A percentile compares a stretch with the other conserved stretches of the same genome.
phyloP scores from a whole-genome alignment of 2,888 invertebrate genomes.

The Metallyticus violacea region DNA sequence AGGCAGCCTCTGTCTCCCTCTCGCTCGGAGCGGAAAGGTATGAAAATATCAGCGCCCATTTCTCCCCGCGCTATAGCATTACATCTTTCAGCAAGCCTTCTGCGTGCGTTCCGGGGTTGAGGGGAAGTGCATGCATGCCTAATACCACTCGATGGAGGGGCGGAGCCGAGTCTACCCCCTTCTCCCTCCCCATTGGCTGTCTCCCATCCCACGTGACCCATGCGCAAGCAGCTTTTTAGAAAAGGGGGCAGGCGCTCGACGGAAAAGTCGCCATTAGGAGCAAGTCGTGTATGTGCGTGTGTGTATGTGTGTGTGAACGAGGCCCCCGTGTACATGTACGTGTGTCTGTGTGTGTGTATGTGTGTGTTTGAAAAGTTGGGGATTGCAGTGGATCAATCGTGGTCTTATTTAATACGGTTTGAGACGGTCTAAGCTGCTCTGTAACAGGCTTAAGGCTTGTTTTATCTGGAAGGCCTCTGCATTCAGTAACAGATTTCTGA shows the following conservation, averaged over 20 bases:
- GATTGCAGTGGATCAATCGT: constrained; percentile 42
- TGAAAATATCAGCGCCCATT: constrained; percentile 13
- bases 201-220: constrained; percentile 24
- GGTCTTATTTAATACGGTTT: constrained; percentile 44
- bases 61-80: neutral
- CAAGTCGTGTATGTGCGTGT: constrained; percentile 23
- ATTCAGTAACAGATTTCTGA: constrained; percentile 43
- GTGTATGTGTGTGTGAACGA: constrained; percentile 21
- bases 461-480: constrained; percentile 42
- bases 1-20: neutral
- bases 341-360: constrained; percentile 34
- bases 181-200: constrained; percentile 12
- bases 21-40: constrained; percentile 8
- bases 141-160: neutral
- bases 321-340: constrained; percentile 33
- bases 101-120: neutral
- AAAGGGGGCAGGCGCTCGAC: constrained; percentile 18
- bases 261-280: constrained; percentile 33
- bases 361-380: constrained; percentile 40
- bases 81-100: no score
- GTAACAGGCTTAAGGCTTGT: constrained; percentile 45
- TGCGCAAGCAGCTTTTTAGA: constrained; percentile 22
- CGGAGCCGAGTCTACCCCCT: neutral
- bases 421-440: constrained; percentile 43
- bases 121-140: neutral